Evolutionary conservation across 2,113 vertebrate genomes (phyloP).

Genomic region (Ammodytes dubius): DNA sequence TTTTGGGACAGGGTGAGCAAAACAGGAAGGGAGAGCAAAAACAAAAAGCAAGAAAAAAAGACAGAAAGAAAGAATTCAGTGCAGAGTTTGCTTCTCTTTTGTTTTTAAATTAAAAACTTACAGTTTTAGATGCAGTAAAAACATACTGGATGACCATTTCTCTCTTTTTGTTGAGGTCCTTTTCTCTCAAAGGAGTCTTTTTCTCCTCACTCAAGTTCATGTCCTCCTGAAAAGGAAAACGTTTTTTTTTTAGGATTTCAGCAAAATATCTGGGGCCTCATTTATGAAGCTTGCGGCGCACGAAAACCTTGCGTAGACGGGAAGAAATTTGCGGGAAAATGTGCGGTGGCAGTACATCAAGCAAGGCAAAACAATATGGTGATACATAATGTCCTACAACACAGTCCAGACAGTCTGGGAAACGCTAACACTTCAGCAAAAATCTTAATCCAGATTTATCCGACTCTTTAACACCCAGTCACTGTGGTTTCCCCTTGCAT

Average conservation of each 20-base stretch:
- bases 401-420: not conserved
- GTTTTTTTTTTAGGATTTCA: not conserved
- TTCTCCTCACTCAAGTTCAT: conserved; percentile 99
- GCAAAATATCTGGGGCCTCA: no score
- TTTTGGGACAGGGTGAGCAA: not conserved
- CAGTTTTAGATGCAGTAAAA: conserved; percentile 92
- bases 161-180: conserved; percentile 93
- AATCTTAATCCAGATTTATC: not conserved
- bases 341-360: no score
- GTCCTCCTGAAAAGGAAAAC: conserved; percentile 89
- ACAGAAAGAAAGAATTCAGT: not conserved
- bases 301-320: no score
- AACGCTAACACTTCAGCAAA: not conserved
- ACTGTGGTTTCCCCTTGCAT: not conserved
- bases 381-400: not conserved
- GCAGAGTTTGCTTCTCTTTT: not conserved
- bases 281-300: no score
- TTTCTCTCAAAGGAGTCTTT: conserved; percentile 95
- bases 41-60: not conserved
- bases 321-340: no score
- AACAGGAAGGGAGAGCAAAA: not conserved
- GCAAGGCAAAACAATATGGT: not conserved
- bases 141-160: conserved; percentile 99
- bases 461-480: not conserved
- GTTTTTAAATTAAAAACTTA: conserved; percentile 82